Evolutionary conservation across 1,140 invertebrate species (phyloP).

Genomic region (Zaprionus nigranus): DNA sequence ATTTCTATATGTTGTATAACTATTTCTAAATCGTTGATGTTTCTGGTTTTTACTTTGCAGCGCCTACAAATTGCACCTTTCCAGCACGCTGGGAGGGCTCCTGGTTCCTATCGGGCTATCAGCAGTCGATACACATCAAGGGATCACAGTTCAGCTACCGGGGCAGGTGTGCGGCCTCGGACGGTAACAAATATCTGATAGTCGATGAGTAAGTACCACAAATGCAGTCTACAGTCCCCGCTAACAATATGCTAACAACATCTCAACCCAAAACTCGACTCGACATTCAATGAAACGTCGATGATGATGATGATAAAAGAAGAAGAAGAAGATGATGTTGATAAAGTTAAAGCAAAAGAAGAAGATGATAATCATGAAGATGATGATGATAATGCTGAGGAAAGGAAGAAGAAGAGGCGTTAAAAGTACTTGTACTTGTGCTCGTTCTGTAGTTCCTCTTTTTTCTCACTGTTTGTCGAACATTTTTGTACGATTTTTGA

Average conservation of each 20-base stretch:
- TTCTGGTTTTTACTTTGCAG: conserved; percentile 70
- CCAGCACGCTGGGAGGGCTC: conserved; percentile 91
- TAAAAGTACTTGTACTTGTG: conserved; percentile 37
- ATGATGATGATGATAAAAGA: neutral
- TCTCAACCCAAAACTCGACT: conserved; percentile 51
- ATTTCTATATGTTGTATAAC: neutral
- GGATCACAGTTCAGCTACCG: conserved; percentile 91
- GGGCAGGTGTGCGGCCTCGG: conserved; percentile 90
- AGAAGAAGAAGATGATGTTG: conserved; percentile 22
- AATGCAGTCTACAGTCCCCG: conserved; percentile 18
- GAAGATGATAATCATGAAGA: neutral
- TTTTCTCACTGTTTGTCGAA: conserved; percentile 25
- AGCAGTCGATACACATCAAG: conserved; percentile 91
- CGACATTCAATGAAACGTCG: conserved; percentile 21
- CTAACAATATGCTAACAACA: conserved; percentile 71
- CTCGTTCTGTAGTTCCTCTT: conserved; percentile 18
- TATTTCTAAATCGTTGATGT: neutral
- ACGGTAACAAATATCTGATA: conserved; percentile 93
- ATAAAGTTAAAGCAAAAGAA: conserved; percentile 17
- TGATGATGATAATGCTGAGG: conserved; percentile 8
- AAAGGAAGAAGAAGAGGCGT: conserved; percentile 28
- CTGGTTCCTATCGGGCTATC: conserved; percentile 94
- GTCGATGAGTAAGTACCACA: conserved; percentile 90
- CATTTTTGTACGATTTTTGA: conserved; percentile 52
- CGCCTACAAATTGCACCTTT: conserved; percentile 89